Evolutionary conservation across 2,113 vertebrate species (phyloP).

Genomic region (Pholis gunnellus): DNA sequence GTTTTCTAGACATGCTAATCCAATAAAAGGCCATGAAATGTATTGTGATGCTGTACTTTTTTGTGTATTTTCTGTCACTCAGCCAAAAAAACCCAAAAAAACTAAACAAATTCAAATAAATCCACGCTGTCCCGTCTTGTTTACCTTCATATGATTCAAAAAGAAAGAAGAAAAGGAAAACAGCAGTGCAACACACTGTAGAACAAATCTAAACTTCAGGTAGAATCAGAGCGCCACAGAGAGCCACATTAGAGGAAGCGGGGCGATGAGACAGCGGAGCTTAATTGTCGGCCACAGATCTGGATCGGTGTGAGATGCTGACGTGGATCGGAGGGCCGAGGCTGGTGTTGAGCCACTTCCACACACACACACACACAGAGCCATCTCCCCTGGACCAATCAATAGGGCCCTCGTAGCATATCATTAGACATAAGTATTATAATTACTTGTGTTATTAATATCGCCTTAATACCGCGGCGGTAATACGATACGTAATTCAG

Average conservation of each 20-base stretch:
- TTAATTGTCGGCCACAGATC: constrained; percentile 34
- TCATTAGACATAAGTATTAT: constrained; percentile 83
- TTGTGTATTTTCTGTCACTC: neutral
- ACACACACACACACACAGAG: constrained; percentile 9
- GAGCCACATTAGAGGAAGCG: constrained; percentile 21
- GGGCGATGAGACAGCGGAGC: constrained; percentile 10
- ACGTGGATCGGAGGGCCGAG: constrained; percentile 21
- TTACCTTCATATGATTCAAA: neutral
- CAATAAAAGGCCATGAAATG: neutral
- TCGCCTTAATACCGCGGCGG: constrained; percentile 81
- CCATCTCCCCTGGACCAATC: constrained; percentile 76
- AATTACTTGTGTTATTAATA: constrained; percentile 86
- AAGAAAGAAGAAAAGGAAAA: neutral
- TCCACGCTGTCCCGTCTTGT: neutral
- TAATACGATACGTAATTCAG: constrained; percentile 82
- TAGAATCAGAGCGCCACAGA: constrained; percentile 15
- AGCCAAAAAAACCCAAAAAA: too few species aligned
- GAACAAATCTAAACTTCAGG: constrained; percentile 41
- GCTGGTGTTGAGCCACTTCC: too few species aligned
- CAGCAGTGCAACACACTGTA: neutral
- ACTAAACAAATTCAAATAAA: neutral
- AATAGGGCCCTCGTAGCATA: constrained; percentile 78
- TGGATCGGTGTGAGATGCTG: constrained; percentile 42
- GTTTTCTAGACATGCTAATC: neutral
- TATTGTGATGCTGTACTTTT: neutral